Percentiles rank a stretch among this genome's conserved stretches.
phyloP scores from a whole-genome alignment of 2,113 vertebrate genomes.

The Rhinichthys klamathensis region DNA sequence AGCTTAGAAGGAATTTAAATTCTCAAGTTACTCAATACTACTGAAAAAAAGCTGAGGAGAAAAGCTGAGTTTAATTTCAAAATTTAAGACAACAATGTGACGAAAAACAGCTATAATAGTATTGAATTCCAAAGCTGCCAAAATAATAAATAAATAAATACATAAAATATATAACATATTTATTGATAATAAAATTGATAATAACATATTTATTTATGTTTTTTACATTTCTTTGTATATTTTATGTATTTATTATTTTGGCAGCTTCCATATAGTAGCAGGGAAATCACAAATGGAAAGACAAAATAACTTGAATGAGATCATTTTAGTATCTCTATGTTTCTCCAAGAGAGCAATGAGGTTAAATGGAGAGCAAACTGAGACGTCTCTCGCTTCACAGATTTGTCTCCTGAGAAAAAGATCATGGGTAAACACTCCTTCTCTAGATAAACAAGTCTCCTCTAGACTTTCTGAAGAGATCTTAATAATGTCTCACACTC shows the following conservation, averaged over 20 bases:
- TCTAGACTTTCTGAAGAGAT: neutral
- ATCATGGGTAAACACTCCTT: too few relatives aligned
- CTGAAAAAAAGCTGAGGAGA: neutral
- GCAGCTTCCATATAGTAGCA: neutral
- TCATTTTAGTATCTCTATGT: neutral
- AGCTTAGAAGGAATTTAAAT: slow-evolving; percentile 21
- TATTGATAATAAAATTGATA: too few relatives aligned
- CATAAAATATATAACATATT: too few relatives aligned
- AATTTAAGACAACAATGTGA: neutral
- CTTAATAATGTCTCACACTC: neutral
- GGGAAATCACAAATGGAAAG: neutral
- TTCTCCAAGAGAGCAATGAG: neutral
- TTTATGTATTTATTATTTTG: too few relatives aligned
- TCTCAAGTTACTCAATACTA: slow-evolving; percentile 18
- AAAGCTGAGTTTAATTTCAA: neutral
- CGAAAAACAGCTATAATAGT: neutral
- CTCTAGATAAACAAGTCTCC: neutral
- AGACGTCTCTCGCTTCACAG: neutral
- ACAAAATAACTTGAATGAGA: neutral
- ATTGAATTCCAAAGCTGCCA: too few relatives aligned
- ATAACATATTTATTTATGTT: too few relatives aligned
- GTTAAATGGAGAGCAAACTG: neutral
- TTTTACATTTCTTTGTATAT: too few relatives aligned
- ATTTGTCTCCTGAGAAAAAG: neutral
- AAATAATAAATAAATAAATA: too few relatives aligned